These are phyloP conservation scores for Epinotia nisella DNA, from an alignment of 2,888 invertebrate genomes.

Conservation along the genomic window DNA sequence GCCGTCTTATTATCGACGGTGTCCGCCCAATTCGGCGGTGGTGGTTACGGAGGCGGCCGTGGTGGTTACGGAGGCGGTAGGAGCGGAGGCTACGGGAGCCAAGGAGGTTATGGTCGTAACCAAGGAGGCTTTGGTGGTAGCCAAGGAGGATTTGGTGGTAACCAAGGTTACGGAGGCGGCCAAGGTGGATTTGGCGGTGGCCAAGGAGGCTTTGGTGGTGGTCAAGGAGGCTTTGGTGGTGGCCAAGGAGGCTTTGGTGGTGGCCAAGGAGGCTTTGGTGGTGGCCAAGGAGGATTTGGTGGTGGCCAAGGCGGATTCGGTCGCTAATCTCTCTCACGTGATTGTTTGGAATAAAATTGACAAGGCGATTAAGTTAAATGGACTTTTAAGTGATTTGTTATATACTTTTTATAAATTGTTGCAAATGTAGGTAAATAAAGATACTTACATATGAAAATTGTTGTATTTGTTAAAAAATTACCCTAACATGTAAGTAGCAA, in stretches of 20 bases:
- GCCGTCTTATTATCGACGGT: slow-evolving; percentile 27
- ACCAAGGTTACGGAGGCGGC: slow-evolving; percentile 44
- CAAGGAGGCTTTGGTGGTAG: slow-evolving; percentile 33
- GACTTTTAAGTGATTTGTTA: neutral
- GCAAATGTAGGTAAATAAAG: neutral
- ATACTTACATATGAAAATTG: neutral
- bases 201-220: slow-evolving; percentile 30
- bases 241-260: slow-evolving; percentile 42
- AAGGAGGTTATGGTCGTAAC: slow-evolving; percentile 33
- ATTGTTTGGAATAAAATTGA: neutral
- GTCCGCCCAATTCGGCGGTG: slow-evolving; percentile 38
- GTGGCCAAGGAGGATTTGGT: slow-evolving; percentile 22
- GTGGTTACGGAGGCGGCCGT: slow-evolving; percentile 46
- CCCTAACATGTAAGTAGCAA: no score
- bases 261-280: slow-evolving; percentile 7
- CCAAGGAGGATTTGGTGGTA: slow-evolving; percentile 30
- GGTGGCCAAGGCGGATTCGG: neutral
- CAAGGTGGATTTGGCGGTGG: slow-evolving; percentile 29
- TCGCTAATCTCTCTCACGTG: neutral
- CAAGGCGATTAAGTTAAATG: neutral
- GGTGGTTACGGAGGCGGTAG: slow-evolving; percentile 45
- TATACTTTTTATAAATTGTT: neutral
- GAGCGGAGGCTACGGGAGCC: slow-evolving; percentile 34
- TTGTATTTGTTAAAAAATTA: neutral
- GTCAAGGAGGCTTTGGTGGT: slow-evolving; percentile 30